Percentiles rank a stretch among this genome's conserved stretches.
phyloP scores from a whole-genome alignment of 2,797 vertebrate genomes.

The Siniperca undulata region DNA sequence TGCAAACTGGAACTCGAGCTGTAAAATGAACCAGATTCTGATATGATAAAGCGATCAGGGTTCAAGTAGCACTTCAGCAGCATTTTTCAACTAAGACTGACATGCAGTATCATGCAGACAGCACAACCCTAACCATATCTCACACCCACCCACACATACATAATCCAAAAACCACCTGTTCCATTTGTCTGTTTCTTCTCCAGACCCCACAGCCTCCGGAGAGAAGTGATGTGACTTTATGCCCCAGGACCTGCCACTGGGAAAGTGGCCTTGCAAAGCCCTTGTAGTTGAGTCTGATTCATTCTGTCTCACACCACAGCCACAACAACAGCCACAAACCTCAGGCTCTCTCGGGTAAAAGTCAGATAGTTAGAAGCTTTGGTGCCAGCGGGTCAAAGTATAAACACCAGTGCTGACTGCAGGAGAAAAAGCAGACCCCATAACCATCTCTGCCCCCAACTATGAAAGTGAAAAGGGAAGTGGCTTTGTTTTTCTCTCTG shows the following conservation, averaged over 20 bases:
- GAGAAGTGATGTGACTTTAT: conserved; percentile 59
- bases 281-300: conserved; percentile 68
- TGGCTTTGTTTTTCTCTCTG: conserved; percentile 19
- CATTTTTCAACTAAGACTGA: neutral
- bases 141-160: neutral
- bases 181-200: conserved; percentile 46
- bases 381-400: conserved; percentile 47
- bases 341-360: conserved; percentile 57
- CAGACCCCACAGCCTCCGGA: conserved; percentile 40
- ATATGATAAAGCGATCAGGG: conserved; percentile 5
- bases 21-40: conserved; percentile 1
- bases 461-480: conserved; percentile 43
- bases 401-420: conserved; percentile 54
- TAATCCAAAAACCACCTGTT: conserved; percentile 32
- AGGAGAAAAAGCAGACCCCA: conserved; percentile 38
- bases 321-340: conserved; percentile 60
- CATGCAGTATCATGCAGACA: neutral
- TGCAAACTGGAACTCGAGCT: neutral
- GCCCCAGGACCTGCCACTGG: conserved; percentile 66
- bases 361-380: conserved; percentile 49
- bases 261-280: conserved; percentile 70
- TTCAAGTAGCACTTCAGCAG: neutral
- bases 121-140: neutral
- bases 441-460: conserved; percentile 34
- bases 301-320: conserved; percentile 55